A percentile compares a stretch with the other conserved stretches of the same genome.
phyloP scores from a whole-genome alignment of 2,797 vertebrate genomes.

The Alfaro cultratus region DNA sequence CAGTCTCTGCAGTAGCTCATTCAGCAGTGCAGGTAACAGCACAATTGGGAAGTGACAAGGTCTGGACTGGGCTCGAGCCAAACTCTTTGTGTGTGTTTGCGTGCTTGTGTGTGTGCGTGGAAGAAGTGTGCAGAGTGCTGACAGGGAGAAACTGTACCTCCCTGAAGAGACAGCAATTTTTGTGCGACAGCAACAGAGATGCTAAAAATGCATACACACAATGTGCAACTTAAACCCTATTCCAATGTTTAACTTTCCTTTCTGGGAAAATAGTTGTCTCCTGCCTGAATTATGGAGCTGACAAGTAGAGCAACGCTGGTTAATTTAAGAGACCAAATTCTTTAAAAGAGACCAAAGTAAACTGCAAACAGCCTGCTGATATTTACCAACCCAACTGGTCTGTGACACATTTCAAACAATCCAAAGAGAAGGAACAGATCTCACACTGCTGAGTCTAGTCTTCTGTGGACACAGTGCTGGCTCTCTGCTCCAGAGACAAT shows the following conservation, averaged over 20 bases:
- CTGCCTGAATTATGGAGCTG: slow-evolving; percentile 14
- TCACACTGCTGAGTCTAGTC: slow-evolving; percentile 40
- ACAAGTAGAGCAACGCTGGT: slow-evolving; percentile 12
- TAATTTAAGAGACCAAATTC: slow-evolving; percentile 29
- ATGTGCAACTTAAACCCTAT: slow-evolving; percentile 21
- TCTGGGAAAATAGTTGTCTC: slow-evolving; percentile 1
- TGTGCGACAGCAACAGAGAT: slow-evolving; percentile 32
- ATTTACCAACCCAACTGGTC: slow-evolving; percentile 56
- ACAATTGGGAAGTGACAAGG: slow-evolving; percentile 64
- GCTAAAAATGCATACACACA: slow-evolving; percentile 24
- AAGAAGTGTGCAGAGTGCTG: slow-evolving; percentile 59
- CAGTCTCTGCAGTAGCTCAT: slow-evolving; percentile 42
- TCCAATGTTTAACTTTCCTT: slow-evolving; percentile 4
- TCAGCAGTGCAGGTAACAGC: slow-evolving; percentile 56
- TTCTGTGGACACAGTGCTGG: slow-evolving; percentile 31
- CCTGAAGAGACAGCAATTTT: slow-evolving; percentile 49
- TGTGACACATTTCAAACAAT: slow-evolving; percentile 52
- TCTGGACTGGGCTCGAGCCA: slow-evolving; percentile 63
- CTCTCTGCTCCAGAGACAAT: slow-evolving; percentile 42
- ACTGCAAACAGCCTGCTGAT: slow-evolving; percentile 48
- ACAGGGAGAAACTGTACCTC: slow-evolving; percentile 63
- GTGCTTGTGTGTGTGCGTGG: not conserved
- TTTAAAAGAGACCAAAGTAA: slow-evolving; percentile 25
- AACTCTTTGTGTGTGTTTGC: slow-evolving; percentile 26
- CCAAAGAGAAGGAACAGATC: slow-evolving; percentile 52